Percentiles rank a stretch among this genome's conserved stretches.
These are phyloP conservation scores for Chrysodeixis includens DNA, from an alignment of 2,888 invertebrate genomes.

Conservation along the genomic window DNA sequence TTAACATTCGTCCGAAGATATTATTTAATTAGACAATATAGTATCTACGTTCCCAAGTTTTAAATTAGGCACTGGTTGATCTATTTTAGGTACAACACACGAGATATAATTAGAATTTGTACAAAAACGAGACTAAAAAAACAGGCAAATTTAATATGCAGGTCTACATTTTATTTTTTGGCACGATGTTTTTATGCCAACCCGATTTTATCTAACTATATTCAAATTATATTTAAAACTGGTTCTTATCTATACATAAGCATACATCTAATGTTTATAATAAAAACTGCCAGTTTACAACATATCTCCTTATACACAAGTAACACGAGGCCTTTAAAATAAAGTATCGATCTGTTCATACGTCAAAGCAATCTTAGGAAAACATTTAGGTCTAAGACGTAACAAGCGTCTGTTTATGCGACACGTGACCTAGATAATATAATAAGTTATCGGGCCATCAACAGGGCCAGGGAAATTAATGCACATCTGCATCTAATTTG, in stretches of 20 bases:
- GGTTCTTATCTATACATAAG: neutral
- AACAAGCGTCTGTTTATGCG: neutral
- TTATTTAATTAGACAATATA: too few species aligned
- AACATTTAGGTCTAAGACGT: neutral
- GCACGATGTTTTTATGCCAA: too few species aligned
- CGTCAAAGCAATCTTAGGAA: neutral
- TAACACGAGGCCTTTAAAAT: neutral
- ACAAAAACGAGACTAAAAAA: too few species aligned
- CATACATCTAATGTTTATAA: too few species aligned
- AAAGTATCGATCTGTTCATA: neutral
- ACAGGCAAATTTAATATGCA: too few species aligned
- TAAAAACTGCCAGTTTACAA: too few species aligned
- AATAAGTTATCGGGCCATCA: slow-evolving; percentile 35
- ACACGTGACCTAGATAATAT: slow-evolving; percentile 6
- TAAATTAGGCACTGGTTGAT: too few species aligned
- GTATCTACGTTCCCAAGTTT: too few species aligned
- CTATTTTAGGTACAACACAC: too few species aligned
- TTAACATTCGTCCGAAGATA: too few species aligned
- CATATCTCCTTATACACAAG: neutral
- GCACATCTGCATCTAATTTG: slow-evolving; percentile 48
- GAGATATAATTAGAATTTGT: too few species aligned
- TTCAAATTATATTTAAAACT: neutral
- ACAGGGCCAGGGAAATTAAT: slow-evolving; percentile 14
- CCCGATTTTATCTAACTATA: neutral
- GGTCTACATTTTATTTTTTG: too few species aligned